A percentile compares a stretch with the other conserved stretches of the same genome.
These are phyloP conservation scores for Myotis daubentonii DNA, from an alignment of 2,797 vertebrate species.

Conservation along the genomic window DNA sequence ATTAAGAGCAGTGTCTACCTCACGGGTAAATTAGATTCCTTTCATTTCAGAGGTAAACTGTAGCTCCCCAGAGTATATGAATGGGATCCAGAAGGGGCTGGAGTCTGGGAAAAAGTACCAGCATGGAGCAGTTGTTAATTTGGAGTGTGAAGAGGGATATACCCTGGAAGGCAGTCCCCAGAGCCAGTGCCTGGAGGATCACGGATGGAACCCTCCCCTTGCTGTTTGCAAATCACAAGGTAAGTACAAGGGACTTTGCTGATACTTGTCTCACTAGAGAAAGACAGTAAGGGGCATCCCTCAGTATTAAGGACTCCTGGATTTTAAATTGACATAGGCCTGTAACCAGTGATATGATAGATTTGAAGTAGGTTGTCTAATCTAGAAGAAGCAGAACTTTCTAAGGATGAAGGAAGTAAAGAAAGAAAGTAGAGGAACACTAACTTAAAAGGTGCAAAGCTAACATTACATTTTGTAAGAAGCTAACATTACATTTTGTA, in stretches of 20 bases:
- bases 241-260: slow-evolving; percentile 1
- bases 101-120: slow-evolving; percentile 73
- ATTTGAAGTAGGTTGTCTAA: background rate
- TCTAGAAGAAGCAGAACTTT: background rate
- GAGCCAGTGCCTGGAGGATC: slow-evolving; percentile 82
- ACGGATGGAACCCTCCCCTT: slow-evolving; percentile 83
- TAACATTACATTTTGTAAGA: background rate
- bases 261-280: background rate
- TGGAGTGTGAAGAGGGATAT: slow-evolving; percentile 83
- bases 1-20: background rate
- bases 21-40: background rate
- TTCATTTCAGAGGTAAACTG: slow-evolving; percentile 84
- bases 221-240: slow-evolving; percentile 81
- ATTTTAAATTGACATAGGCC: background rate
- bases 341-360: background rate
- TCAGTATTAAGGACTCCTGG: background rate
- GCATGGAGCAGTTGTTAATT: slow-evolving; percentile 77
- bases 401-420: background rate
- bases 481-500: background rate
- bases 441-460: background rate
- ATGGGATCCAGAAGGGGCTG: slow-evolving; percentile 75
- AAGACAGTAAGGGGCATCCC: background rate
- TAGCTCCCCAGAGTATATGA: slow-evolving; percentile 77
- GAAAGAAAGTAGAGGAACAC: background rate
- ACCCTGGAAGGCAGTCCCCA: slow-evolving; percentile 78